These are phyloP conservation scores for Chiloscyllium plagiosum DNA, from an alignment of 2,113 vertebrate genomes.

Conservation along the genomic window DNA sequence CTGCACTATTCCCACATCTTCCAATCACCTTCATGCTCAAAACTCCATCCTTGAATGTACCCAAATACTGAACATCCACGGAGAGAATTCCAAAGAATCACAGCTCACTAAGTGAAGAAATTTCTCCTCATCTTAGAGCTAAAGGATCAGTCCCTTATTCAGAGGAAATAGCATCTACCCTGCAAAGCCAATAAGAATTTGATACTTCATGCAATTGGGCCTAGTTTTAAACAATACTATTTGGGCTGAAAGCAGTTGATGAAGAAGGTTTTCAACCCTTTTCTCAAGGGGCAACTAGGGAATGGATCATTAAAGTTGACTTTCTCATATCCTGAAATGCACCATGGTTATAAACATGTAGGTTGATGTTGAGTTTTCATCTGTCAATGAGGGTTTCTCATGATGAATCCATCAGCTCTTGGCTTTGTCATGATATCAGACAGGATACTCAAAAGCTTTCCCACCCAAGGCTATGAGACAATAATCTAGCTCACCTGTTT, in stretches of 20 bases:
- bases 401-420: background rate
- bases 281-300: background rate
- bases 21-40: background rate
- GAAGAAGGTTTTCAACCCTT: too few relatives aligned
- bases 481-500: constrained; percentile 26
- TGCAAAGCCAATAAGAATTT: background rate
- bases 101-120: background rate
- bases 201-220: background rate
- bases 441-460: background rate
- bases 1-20: background rate
- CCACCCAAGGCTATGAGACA: background rate
- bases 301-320: too few relatives aligned
- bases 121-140: background rate
- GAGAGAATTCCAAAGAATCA: background rate
- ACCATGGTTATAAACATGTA: background rate
- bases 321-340: background rate
- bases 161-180: background rate
- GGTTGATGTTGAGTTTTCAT: background rate
- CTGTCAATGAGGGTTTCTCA: background rate
- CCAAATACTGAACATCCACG: background rate
- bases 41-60: background rate
- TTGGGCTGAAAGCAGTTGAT: background rate
- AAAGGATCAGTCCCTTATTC: background rate
- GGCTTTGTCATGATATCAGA: background rate
- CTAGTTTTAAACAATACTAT: background rate